A percentile compares a stretch with the other conserved stretches of the same genome.
Conservation (phyloP, 2,888 invertebrate species). For the Mythimna vitellina region DNA sequence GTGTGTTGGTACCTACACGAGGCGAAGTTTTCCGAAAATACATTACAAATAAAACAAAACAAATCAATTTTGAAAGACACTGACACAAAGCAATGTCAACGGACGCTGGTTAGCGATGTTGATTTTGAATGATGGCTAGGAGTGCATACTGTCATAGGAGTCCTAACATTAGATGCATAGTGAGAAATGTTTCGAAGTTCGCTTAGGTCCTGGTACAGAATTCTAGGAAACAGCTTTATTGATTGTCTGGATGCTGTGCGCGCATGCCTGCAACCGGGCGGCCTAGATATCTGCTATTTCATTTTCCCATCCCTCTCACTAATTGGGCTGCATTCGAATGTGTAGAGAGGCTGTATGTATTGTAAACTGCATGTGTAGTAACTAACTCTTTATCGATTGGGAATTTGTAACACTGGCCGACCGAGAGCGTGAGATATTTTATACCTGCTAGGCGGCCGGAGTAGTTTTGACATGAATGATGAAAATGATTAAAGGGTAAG, state of each 20-base stretch:
- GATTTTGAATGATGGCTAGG: constrained; percentile 46
- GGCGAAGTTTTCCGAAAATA: constrained; percentile 23
- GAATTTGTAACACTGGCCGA: neutral
- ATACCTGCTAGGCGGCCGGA: neutral
- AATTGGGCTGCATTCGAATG: constrained; percentile 18
- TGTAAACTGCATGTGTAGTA: constrained; percentile 11
- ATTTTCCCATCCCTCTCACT: constrained; percentile 13
- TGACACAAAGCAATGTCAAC: neutral
- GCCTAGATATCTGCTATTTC: constrained; percentile 24
- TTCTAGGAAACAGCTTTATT: constrained; percentile 25
- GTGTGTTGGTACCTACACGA: no score
- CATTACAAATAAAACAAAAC: constrained; percentile 12
- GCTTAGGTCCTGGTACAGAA: constrained; percentile 42
- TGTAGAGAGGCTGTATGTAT: neutral
- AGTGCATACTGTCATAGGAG: constrained; percentile 2
- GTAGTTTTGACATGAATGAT: neutral
- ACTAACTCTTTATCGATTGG: constrained; percentile 15
- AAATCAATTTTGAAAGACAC: neutral
- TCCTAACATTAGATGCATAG: neutral
- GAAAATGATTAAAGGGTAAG: no score
- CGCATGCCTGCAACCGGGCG: constrained; percentile 32
- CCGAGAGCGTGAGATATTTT: neutral
- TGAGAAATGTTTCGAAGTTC: neutral
- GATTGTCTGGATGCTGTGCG: constrained; percentile 25
- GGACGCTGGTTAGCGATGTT: neutral